A percentile compares a stretch with the other conserved stretches of the same genome.
phyloP scores from a whole-genome alignment of 2,888 invertebrate species.

The Omphaloscelis lunosa region DNA sequence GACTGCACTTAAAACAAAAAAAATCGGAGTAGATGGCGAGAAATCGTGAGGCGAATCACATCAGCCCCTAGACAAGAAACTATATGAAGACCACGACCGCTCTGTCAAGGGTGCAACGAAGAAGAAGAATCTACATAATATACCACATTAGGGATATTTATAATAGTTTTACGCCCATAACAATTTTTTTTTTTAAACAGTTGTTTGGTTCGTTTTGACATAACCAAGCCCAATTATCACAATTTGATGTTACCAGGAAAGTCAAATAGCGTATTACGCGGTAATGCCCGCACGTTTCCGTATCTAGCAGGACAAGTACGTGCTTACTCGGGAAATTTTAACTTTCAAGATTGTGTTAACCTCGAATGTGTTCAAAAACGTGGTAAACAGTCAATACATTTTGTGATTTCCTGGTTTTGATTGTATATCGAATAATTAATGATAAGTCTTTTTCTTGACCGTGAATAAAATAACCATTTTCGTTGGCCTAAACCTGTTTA shows the following conservation, averaged over 20 bases:
- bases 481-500: neutral
- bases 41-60: too few relatives aligned
- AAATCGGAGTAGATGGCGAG: too few relatives aligned
- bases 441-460: constrained; percentile 11
- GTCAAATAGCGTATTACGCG: constrained; percentile 45
- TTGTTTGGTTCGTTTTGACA: neutral
- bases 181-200: too few relatives aligned
- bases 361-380: constrained; percentile 29
- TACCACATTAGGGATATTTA: neutral
- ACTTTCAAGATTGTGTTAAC: constrained; percentile 36
- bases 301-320: constrained; percentile 34
- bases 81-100: too few relatives aligned
- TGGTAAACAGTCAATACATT: constrained; percentile 7
- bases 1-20: too few relatives aligned
- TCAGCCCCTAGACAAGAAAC: too few relatives aligned
- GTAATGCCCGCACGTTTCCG: constrained; percentile 29
- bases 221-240: neutral
- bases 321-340: constrained; percentile 32
- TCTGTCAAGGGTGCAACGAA: too few relatives aligned
- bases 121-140: too few relatives aligned
- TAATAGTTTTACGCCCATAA: neutral
- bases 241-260: constrained; percentile 49
- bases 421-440: constrained; percentile 18
- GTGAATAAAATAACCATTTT: constrained; percentile 13
- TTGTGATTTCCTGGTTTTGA: constrained; percentile 37